phyloP scores from a whole-genome alignment of 1,140 invertebrate genomes.

The Ctenoplectra terminalis region DNA sequence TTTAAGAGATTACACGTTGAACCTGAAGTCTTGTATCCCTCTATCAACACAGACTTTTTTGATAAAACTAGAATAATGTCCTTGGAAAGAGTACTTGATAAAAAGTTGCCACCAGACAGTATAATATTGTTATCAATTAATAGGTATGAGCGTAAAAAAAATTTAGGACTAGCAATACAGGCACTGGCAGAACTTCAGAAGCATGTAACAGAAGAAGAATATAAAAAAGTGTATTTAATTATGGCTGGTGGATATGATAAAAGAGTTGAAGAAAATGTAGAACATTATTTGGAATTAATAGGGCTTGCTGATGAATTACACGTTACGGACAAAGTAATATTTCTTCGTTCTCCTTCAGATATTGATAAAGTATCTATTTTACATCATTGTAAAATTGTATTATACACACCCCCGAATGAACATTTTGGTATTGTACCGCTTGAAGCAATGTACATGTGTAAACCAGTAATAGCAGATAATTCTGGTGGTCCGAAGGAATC shows the following conservation, averaged over 20 bases:
- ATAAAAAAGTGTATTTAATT: slow-evolving; percentile 90
- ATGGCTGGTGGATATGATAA: slow-evolving; percentile 98
- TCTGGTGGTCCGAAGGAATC: slow-evolving; percentile 98
- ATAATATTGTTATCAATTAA: slow-evolving; percentile 96
- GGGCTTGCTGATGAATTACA: slow-evolving; percentile 86
- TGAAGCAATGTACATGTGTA: slow-evolving; percentile 97
- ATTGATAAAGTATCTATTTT: slow-evolving; percentile 92
- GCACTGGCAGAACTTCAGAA: slow-evolving; percentile 88
- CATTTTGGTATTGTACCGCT: slow-evolving; percentile 99
- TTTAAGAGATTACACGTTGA: slow-evolving; percentile 88
- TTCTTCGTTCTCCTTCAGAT: slow-evolving; percentile 94
- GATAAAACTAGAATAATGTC: slow-evolving; percentile 84
- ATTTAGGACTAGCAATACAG: slow-evolving; percentile 92
- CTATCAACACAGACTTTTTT: slow-evolving; percentile 92
- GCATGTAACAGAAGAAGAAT: slow-evolving; percentile 83
- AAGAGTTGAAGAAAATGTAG: slow-evolving; percentile 94
- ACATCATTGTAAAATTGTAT: slow-evolving; percentile 88
- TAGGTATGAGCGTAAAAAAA: slow-evolving; percentile 98
- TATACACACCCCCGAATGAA: slow-evolving; percentile 98
- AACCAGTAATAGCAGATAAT: slow-evolving; percentile 97
- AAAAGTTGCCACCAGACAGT: slow-evolving; percentile 80
- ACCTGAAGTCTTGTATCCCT: slow-evolving; percentile 96
- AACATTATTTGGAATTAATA: slow-evolving; percentile 92
- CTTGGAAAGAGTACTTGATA: slow-evolving; percentile 81
- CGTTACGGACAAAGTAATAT: slow-evolving; percentile 90